Evolutionary conservation across 2,888 invertebrate genomes (phyloP), one percentile per base, ranked within the genome.

Genomic region (Hesperia comma): DNA sequence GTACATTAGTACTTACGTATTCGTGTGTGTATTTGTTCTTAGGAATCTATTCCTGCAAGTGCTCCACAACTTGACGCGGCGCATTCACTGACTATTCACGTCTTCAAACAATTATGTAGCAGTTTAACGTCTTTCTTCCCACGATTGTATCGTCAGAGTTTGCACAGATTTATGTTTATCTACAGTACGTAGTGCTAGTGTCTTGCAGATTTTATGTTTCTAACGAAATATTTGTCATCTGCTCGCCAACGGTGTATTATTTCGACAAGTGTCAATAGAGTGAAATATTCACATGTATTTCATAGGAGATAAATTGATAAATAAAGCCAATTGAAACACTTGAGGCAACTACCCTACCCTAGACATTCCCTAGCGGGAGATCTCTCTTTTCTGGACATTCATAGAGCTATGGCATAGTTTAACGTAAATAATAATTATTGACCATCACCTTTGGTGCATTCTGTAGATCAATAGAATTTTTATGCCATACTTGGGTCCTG

Each of bases 81-180:
- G 80, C 81, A 80, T 84, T 84, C 83, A 78, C 82, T 82, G 82
- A 80, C 82, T 80, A 82, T 86, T 85, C 83, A 83, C 82, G 81
- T 84, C 80, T 83, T 82, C 79, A 79, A 82, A 86, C 83, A 87
- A 88, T 88, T 86, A 87, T 81, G 79, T 82, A 78, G 81, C 80
- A 81, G 79, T 83, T 85, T 80, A 84, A 85, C 81, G 81, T 84
- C 79, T 85, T 78, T 80, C 82, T 88, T 90, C 88, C 85, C 90
- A 90, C 90, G 85, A 88, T 87, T 82, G 81, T 87, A 85, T 85
- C 85, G 81, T 79, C 76, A 77, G 77, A 82, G 81, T 83, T 84
- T 81, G 80, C 82, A 76, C 77, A 83, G 80, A 85, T 84, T 84
- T 84, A 83, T 84, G 81, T 80, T 83, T 81, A 81, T 82, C 82